Base-by-base conservation (phyloP, 2,113 vertebrate species). In the Odocoileus hemionus region DNA sequence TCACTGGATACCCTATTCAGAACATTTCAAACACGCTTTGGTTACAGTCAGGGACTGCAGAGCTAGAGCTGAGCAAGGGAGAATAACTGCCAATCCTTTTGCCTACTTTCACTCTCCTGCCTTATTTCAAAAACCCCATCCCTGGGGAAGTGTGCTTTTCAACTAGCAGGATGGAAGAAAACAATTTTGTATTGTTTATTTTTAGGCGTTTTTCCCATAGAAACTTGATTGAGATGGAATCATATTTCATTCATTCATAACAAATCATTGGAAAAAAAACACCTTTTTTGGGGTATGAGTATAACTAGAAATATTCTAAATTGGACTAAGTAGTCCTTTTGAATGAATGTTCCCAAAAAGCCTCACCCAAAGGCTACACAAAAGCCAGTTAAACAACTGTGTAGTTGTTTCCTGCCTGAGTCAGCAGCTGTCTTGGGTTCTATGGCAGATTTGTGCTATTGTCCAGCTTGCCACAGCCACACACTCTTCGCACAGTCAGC, bases 171-270 rank as follows among this genome's bases (percentile, higher is more conserved):
- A 60, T 79, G 45, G 54, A 55, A 87, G 50, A 80, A 91, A 12
- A 50, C 67, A 94, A 84, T 89, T 91, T n/a, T 78, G 28, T 83
- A 86, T 76, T 67, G 28, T 70, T 90, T 94, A 88, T 74, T 97
- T 97, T 98, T 96, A 93, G 43, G 39, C 86, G 28, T 97, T 96
- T 96, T 93, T 6, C 26, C 50, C 50, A 64, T 60, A 84, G 88
- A 93, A 88, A 90, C 61, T 64, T 47, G 84, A 95, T 84, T 30
- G 78, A 86, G 67, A 78, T 50, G 25, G 45, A 91, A 92, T 58
- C 28, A 74, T 76, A 84, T 64, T 95, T 93, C 55, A 93, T 45
- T 97, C 58, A 90, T 17, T 93, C 88, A n/a, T n/a, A 54, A 78
- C 54, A 90, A 97, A 43, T 21, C 55, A 93, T 83, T 89, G 50